Base-by-base conservation (phyloP, 2,113 vertebrate species). In the Taxidea taxus region DNA sequence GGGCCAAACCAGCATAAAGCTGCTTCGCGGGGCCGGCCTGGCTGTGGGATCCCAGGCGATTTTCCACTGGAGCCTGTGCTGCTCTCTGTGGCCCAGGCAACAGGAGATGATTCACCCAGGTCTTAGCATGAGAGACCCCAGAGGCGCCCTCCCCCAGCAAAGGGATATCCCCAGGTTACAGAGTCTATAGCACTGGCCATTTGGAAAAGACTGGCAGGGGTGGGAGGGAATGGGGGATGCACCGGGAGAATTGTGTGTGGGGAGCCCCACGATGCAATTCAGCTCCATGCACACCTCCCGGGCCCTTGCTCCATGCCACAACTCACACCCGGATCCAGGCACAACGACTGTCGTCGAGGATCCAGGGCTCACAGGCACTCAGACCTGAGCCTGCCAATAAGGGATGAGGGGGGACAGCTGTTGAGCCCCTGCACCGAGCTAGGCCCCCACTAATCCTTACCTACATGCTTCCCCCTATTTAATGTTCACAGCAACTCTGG, bases 1-100 rank as follows among this genome's bases (percentile, higher is more conserved):
- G 34, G 47, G 60, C 72, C 64, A 85, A 96, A 72, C 12, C 83
- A 85, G 20, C 29, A 4, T 16, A 47, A 92, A 91, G 49, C 80
- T 12, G 23, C 75, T 83, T 18, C 9, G 16, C 20, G 68, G 58
- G 70, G 42, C 51, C 56, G 23, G 31, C 3, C 58, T 39, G 14
- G 29, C 13, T 23, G 12, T 6, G 23, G 75, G 44, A 66, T 31
- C 25, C 77, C 51, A 62, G 29, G 39, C 3, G 27, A 51, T 39
- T 51, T 74, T 15, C 42, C 34, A 4, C 16, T 29, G 29, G 47
- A 51, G 51, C 13, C 78, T 21, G 11, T 70, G n/a, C 47, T 83
- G 60, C 54, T 87, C 83, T 86, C 29, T 84, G 68, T 12, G 62
- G 18, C 34, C 14, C 37, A 60, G 68, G 56, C 60, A 84, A 68